Conservation (phyloP, 2,797 vertebrate genomes). For the Garrulus glandarius region DNA sequence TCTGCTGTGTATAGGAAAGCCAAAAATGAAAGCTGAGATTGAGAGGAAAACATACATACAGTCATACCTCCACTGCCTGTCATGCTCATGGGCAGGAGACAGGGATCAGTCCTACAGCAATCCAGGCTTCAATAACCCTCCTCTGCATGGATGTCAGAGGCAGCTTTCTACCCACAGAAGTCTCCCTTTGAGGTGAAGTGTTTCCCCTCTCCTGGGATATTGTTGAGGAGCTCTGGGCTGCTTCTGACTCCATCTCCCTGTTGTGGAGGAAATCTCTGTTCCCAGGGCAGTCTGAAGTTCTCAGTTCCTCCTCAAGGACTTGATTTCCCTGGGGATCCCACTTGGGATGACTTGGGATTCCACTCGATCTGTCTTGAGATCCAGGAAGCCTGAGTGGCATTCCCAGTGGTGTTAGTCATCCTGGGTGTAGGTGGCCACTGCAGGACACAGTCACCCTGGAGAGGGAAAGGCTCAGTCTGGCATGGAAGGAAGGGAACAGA, state of each 20-base stretch:
- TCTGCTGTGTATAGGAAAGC: not conserved
- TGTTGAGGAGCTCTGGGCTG: not conserved
- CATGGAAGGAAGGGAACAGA: accelerated
- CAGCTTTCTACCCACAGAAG: not conserved
- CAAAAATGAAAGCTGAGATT: not conserved
- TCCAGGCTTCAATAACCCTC: not conserved
- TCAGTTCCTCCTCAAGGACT: not conserved
- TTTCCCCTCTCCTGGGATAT: not conserved
- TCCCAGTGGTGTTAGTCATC: not conserved
- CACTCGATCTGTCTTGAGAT: not conserved
- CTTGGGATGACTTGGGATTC: not conserved
- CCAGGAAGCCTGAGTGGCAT: not conserved
- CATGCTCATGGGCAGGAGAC: not conserved
- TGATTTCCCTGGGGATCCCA: not conserved
- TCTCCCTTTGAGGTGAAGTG: not conserved
- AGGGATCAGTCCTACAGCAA: not conserved
- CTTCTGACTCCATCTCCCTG: not conserved
- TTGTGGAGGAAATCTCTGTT: accelerated
- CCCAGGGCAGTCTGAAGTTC: not conserved
- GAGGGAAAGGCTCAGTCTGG: not conserved
- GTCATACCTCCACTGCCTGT: not conserved
- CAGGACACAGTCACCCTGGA: not conserved
- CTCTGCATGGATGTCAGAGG: not conserved
- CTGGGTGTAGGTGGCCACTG: not conserved
- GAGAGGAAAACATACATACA: not conserved